These are phyloP conservation scores for Byasa hedistus DNA, from an alignment of 2,888 invertebrate species.

Conservation along the genomic window DNA sequence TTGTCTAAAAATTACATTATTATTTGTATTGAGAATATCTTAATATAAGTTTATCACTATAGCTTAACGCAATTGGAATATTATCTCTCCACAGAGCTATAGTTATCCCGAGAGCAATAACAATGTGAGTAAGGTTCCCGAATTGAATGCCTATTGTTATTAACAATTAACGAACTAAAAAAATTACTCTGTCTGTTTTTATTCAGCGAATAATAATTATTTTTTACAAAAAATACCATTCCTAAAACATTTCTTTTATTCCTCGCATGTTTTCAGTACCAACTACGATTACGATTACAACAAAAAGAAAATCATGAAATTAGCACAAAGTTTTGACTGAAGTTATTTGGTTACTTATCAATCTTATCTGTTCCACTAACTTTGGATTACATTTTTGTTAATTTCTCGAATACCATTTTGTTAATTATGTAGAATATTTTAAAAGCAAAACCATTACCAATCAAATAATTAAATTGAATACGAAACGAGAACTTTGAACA, in stretches of 20 bases:
- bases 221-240: neutral
- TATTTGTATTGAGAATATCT: neutral
- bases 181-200: neutral
- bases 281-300: no score
- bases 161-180: conserved; percentile 22
- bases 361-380: no score
- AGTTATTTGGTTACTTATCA: no score
- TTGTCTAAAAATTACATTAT: no score
- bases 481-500: neutral
- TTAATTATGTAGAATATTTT: no score
- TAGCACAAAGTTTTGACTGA: no score
- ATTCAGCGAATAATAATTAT: neutral
- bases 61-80: conserved; percentile 15
- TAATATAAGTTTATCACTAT: conserved; percentile 24
- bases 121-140: conserved; percentile 71
- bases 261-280: no score
- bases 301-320: no score
- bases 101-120: conserved; percentile 55
- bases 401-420: no score
- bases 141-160: conserved; percentile 43
- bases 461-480: neutral
- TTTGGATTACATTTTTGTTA: no score
- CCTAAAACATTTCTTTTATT: neutral
- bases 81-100: conserved; percentile 54
- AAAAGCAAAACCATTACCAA: neutral